Evolutionary conservation across 2,888 invertebrate species (phyloP).

Genomic region (Ophraella communa): DNA sequence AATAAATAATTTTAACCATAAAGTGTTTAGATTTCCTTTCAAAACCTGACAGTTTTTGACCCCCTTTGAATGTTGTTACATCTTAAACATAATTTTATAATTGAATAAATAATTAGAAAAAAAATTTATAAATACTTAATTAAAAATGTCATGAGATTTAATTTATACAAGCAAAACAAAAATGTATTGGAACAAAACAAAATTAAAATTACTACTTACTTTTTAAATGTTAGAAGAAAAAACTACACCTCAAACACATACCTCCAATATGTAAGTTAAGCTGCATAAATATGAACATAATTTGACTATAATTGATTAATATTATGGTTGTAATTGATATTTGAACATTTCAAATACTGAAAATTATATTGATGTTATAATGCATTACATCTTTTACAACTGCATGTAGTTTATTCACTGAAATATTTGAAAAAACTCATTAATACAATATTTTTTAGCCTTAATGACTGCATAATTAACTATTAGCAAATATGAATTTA

Average conservation of each 20-base stretch:
- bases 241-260: not conserved
- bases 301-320: constrained; percentile 3
- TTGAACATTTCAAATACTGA: constrained; percentile 16
- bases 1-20: too few species aligned
- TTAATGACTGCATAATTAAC: too few species aligned
- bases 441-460: too few species aligned
- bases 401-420: too few species aligned
- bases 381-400: too few species aligned
- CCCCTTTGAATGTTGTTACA: too few species aligned
- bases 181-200: too few species aligned
- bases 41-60: too few species aligned
- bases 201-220: not conserved
- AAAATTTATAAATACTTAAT: constrained; percentile 3
- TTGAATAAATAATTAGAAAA: not conserved
- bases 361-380: too few species aligned
- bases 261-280: not conserved
- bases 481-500: too few species aligned
- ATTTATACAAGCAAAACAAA: not conserved
- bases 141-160: constrained; percentile 6
- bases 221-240: not conserved
- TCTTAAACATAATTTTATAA: not conserved
- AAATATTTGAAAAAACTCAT: too few species aligned
- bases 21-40: too few species aligned
- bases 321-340: not conserved
- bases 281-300: not conserved